Percentiles rank a stretch among this genome's conserved stretches.
phyloP scores from a whole-genome alignment of 2,888 invertebrate species.

The Strigamia maritima region DNA sequence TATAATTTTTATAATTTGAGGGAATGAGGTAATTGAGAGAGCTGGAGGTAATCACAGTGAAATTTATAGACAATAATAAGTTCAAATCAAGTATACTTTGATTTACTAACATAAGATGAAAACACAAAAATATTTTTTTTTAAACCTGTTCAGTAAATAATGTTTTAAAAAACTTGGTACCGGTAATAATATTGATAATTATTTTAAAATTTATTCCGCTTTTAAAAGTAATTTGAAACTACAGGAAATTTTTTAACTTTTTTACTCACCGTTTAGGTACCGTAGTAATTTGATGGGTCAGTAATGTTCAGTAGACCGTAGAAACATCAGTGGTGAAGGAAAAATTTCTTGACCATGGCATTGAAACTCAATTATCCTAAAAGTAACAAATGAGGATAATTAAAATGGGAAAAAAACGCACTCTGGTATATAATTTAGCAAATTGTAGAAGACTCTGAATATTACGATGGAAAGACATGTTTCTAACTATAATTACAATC shows the following conservation, averaged over 20 bases:
- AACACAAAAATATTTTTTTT: neutral
- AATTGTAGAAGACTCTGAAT: neutral
- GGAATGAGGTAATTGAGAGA: neutral
- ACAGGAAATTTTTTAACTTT: conserved; percentile 6
- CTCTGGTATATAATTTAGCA: neutral
- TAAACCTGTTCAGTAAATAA: neutral
- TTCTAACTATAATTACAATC: too few species aligned
- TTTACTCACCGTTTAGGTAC: neutral
- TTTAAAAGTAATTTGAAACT: neutral
- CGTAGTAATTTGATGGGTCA: conserved; percentile 19
- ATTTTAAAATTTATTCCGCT: neutral
- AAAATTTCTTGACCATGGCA: conserved; percentile 16
- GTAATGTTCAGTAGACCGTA: conserved; percentile 1
- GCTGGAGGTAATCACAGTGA: neutral
- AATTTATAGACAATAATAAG: conserved; percentile 23
- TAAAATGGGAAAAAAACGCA: neutral
- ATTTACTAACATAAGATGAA: neutral
- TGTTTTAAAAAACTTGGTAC: neutral
- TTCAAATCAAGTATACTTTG: neutral
- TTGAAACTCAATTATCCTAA: neutral
- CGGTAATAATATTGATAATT: too few species aligned
- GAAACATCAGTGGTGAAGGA: conserved; percentile 13
- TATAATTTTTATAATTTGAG: neutral
- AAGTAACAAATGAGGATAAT: neutral
- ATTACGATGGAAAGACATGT: neutral